Evolutionary conservation across 2,797 vertebrate species (phyloP).

Genomic region (Halcyon chelicuti): DNA sequence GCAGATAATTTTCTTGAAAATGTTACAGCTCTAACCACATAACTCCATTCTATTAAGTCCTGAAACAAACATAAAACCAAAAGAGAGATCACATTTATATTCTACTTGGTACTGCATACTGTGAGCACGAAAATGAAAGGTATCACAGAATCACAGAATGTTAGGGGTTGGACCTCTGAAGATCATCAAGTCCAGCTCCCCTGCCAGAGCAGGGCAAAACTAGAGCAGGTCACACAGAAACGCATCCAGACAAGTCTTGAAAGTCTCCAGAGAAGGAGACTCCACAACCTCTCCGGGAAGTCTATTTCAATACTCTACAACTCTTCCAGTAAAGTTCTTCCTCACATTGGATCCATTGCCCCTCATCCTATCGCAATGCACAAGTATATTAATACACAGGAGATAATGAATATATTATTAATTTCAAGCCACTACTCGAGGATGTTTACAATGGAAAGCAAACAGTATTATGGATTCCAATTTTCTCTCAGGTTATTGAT

Average conservation of each 20-base stretch:
- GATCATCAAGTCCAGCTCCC: too few relatives aligned
- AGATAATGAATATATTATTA: background rate
- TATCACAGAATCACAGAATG: too few relatives aligned
- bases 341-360: too few relatives aligned
- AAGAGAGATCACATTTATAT: background rate
- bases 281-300: too few relatives aligned
- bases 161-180: too few relatives aligned
- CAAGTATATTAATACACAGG: background rate
- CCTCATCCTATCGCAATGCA: too few relatives aligned
- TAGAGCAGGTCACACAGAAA: too few relatives aligned
- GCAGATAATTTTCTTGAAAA: conserved; percentile 30
- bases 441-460: background rate
- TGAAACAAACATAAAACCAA: background rate
- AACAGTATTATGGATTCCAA: background rate
- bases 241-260: too few relatives aligned
- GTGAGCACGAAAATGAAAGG: background rate
- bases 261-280: too few relatives aligned
- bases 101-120: background rate
- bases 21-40: background rate
- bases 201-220: too few relatives aligned
- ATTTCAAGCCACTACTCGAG: background rate
- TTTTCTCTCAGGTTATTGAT: background rate
- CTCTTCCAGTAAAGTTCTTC: too few relatives aligned
- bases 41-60: background rate
- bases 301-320: too few relatives aligned